These are phyloP conservation scores for Drosophila bocqueti DNA, from an alignment of 1,140 invertebrate species.

Conservation along the genomic window DNA sequence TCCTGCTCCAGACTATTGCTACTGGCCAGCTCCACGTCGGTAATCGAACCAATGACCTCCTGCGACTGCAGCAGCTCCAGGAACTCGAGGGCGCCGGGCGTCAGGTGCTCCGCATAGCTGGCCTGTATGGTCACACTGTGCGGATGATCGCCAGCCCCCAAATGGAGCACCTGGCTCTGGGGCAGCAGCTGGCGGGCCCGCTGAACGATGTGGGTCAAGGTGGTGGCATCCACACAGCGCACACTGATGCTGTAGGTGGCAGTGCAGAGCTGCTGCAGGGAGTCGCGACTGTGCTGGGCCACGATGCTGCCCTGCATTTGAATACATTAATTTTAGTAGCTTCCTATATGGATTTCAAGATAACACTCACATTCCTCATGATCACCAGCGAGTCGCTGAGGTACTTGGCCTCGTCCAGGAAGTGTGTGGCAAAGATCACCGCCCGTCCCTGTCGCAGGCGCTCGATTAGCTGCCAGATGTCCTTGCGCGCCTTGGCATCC, in stretches of 20 bases:
- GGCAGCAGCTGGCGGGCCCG: conserved; percentile 41
- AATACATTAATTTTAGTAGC: too few species aligned
- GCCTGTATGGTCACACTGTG: conserved; percentile 46
- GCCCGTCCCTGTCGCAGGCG: conserved; percentile 88
- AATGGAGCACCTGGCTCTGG: conserved; percentile 38
- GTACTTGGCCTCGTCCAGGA: conserved; percentile 89
- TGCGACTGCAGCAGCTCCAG: conserved; percentile 60
- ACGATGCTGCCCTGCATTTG: conserved; percentile 70
- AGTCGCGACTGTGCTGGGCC: conserved; percentile 77
- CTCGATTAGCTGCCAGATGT: conserved; percentile 91
- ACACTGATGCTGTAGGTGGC: conserved; percentile 63
- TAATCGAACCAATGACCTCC: conserved; percentile 36
- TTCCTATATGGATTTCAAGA: neutral
- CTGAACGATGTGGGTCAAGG: conserved; percentile 26
- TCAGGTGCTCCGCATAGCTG: conserved; percentile 60
- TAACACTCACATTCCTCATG: conserved; percentile 86
- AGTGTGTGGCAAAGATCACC: conserved; percentile 90
- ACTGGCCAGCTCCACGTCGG: conserved; percentile 57
- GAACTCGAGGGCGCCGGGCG: conserved; percentile 48
- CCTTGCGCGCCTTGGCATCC: conserved; percentile 90
- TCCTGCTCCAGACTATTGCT: conserved; percentile 74
- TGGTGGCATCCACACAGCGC: conserved; percentile 56
- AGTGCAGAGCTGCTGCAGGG: conserved; percentile 71
- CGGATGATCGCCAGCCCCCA: conserved; percentile 4
- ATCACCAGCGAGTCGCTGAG: conserved; percentile 89